Evolutionary conservation across 2,888 invertebrate genomes (phyloP), one percentile per base, ranked within the genome.

Genomic region (Cheilosia grossa): DNA sequence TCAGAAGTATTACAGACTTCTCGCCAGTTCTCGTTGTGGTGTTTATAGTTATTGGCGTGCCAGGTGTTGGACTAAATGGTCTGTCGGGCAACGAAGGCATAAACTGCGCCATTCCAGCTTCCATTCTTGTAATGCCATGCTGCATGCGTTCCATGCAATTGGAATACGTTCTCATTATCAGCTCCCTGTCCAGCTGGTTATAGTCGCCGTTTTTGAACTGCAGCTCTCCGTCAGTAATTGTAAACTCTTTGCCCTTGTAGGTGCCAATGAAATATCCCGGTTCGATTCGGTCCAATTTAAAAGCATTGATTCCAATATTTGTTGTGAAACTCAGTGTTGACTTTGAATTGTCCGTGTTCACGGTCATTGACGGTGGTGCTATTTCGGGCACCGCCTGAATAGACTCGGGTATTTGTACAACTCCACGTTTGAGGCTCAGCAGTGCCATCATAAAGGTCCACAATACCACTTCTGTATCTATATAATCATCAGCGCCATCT

Each of bases 231-330:
- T 58, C 1, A 4, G 24, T 24, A 0, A 79, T 58, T 17, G 21
- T 7, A 19, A 79, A 79, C 6, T 15, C 42, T 13, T 17, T 19
- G 2, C 72, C 72, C 4, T 59, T 63, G 27, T 49, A 79, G 15
- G 10, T 37, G 2, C 79, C 72, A 5, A 0, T 21, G 37, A 15
- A 58, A 7, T 13, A 1, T 2, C 49, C 33, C 2, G 72, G 79
- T 1, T 7, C 19, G 2, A 66, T 13, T 53, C 49, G 56, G 4
- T 2, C 2, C 3, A 64, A 27, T 0, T 24, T 33, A 53, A 15
- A 42, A 33, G n/a, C 3, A 58, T 37, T 37, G 37, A 13, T 37
- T 3, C 64, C 44, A 5, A 15, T 42, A 37, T 53, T 66, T 2
- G 7, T 42, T 49, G 56, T 30, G 6, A 63, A 40, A 30, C 7